Conservation (phyloP, 2,113 vertebrate species). For the Elgaria multicarinata region DNA sequence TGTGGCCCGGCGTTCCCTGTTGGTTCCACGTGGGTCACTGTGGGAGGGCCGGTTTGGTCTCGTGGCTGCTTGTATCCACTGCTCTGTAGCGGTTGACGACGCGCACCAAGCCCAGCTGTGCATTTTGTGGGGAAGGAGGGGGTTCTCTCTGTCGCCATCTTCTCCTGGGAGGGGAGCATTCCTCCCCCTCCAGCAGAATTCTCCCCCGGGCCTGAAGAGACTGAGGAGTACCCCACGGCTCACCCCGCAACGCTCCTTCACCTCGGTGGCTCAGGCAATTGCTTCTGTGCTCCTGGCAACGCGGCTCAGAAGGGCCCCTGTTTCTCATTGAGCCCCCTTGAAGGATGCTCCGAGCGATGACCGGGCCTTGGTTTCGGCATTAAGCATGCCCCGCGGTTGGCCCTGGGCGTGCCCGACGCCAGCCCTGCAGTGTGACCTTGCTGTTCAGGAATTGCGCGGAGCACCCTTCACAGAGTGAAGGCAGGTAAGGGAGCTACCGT, state of each 20-base stretch:
- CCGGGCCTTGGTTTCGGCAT: background rate
- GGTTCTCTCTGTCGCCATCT: slow-evolving; percentile 21
- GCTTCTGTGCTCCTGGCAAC: no score
- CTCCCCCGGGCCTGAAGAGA: slow-evolving; percentile 36
- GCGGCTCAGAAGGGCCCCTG: no score
- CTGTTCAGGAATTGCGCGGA: no score
- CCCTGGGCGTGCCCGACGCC: background rate
- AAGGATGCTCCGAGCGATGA: background rate
- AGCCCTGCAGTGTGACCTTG: no score
- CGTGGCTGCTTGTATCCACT: slow-evolving; percentile 88
- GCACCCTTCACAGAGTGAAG: background rate
- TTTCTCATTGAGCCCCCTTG: background rate
- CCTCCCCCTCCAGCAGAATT: slow-evolving; percentile 37
- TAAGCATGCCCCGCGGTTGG: background rate
- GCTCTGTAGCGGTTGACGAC: slow-evolving; percentile 95
- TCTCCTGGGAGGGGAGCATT: slow-evolving; percentile 21
- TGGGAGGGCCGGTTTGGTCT: slow-evolving; percentile 76
- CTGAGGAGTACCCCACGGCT: background rate
- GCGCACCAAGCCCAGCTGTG: slow-evolving; percentile 85
- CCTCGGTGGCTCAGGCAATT: background rate
- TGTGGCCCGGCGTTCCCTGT: no score
- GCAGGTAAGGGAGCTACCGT: background rate
- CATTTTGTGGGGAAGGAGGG: slow-evolving; percentile 12
- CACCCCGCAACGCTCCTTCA: background rate
- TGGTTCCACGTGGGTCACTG: background rate